Evolutionary conservation across 2,113 vertebrate species (phyloP).

Genomic region (Maylandia zebra): DNA sequence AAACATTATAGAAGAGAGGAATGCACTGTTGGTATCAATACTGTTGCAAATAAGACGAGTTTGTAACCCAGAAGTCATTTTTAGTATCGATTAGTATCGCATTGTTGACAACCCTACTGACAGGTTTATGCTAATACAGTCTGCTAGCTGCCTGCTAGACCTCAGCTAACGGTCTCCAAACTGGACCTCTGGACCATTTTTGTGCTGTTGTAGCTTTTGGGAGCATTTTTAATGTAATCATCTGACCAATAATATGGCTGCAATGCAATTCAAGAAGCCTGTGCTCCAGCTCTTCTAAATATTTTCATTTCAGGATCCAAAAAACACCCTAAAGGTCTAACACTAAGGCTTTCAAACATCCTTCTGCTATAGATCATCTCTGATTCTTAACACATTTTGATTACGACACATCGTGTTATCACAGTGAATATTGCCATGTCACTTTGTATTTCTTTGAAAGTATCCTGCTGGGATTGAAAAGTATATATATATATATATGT

Average conservation of each 20-base stretch:
- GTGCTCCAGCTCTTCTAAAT: background rate
- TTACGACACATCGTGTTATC: background rate
- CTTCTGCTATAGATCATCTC: background rate
- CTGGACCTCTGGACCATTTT: background rate
- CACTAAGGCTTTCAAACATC: background rate
- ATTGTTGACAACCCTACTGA: background rate
- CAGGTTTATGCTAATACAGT: background rate
- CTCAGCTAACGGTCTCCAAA: background rate
- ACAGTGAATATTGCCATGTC: background rate
- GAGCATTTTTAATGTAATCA: background rate
- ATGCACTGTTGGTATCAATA: background rate
- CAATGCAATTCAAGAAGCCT: background rate
- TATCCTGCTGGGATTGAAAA: background rate
- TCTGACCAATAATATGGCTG: background rate
- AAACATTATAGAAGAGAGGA: background rate
- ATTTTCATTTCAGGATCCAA: background rate
- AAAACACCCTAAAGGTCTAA: background rate
- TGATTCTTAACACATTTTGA: rapidly evolving
- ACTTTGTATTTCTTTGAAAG: background rate
- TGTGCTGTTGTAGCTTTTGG: background rate
- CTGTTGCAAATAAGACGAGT: background rate
- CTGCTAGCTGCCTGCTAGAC: rapidly evolving
- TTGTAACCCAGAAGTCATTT: rapidly evolving
- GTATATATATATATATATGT: background rate
- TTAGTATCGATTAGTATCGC: background rate